Conservation (phyloP, 1,140 invertebrate genomes). For the Euwallacea similis region DNA sequence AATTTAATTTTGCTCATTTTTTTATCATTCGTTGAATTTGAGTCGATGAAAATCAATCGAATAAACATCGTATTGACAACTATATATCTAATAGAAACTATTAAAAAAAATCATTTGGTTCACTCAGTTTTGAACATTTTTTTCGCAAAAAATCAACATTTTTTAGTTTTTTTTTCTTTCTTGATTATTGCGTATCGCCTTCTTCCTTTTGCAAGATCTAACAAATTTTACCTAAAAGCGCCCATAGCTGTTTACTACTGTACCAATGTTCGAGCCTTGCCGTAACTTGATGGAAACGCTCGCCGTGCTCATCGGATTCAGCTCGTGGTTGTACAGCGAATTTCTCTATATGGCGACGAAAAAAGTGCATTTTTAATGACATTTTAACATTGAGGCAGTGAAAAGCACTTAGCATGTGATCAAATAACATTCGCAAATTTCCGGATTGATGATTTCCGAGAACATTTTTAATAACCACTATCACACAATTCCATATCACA, state of each 20-base stretch:
- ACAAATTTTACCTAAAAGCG: not conserved
- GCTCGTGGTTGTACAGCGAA: not conserved
- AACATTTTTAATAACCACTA: not conserved
- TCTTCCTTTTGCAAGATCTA: not conserved
- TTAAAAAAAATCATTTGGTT: not conserved
- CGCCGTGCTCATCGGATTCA: not conserved
- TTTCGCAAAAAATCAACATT: not conserved
- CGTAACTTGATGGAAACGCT: not conserved
- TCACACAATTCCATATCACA: not conserved
- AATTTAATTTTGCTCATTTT: not conserved
- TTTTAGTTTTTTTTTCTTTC: not conserved
- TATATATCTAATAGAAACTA: too few species aligned
- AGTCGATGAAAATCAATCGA: slow-evolving; percentile 1
- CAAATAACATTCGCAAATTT: not conserved
- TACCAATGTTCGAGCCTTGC: not conserved
- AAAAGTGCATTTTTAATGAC: not conserved
- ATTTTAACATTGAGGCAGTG: not conserved
- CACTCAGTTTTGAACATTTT: not conserved
- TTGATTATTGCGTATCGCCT: not conserved
- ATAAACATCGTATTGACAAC: not conserved
- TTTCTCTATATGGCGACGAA: not conserved
- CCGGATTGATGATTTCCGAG: not conserved
- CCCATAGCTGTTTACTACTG: not conserved
- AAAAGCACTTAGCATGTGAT: not conserved
- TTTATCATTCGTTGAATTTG: too few species aligned